Evolutionary conservation across 2,113 vertebrate species (phyloP).

Genomic region (Chiloscyllium plagiosum): DNA sequence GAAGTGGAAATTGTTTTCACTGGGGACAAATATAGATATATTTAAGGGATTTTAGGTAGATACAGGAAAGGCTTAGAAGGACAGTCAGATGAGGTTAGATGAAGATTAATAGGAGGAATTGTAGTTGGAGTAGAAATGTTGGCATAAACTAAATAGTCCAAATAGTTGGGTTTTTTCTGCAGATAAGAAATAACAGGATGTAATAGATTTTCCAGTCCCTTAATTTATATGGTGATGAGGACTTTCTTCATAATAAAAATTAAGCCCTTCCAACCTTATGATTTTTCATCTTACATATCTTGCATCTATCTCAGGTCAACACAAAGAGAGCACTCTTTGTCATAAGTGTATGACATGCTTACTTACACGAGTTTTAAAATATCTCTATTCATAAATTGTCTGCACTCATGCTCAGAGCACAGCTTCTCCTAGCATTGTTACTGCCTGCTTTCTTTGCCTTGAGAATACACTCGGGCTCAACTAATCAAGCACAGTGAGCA

Average conservation of each 20-base stretch:
- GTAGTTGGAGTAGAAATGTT: not conserved
- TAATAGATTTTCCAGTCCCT: not conserved
- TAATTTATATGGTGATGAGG: not conserved
- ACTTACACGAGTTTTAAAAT: not conserved
- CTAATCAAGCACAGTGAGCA: not conserved
- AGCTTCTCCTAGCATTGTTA: not conserved
- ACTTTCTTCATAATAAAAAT: not conserved
- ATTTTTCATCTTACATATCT: not conserved
- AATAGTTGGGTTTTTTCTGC: not conserved
- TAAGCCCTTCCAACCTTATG: no score
- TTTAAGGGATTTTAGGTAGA: not conserved
- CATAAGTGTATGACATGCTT: not conserved
- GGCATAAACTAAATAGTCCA: not conserved
- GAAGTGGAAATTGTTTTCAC: not conserved
- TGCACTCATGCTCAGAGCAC: not conserved
- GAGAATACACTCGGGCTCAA: not conserved
- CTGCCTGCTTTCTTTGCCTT: not conserved
- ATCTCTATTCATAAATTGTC: not conserved
- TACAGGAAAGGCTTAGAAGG: not conserved
- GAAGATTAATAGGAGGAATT: not conserved
- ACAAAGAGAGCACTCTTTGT: not conserved
- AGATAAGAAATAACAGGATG: not conserved
- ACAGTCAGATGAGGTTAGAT: not conserved
- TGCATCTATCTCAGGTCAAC: not conserved
- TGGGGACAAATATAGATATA: not conserved